phyloP scores from a whole-genome alignment of 2,888 invertebrate genomes.

The Synanthedon myopaeformis region DNA sequence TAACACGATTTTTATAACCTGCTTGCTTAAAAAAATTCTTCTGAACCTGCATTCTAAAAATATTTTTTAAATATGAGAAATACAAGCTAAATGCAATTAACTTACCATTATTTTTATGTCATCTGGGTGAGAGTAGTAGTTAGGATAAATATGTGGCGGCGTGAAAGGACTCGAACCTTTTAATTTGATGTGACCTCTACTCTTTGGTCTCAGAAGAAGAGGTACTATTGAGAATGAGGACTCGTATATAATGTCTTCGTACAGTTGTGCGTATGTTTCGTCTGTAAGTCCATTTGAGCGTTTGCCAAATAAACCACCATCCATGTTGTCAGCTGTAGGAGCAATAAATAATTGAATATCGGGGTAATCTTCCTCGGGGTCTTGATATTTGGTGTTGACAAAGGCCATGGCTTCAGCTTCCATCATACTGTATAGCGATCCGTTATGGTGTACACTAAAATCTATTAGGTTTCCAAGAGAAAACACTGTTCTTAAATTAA shows the following conservation, averaged over 20 bases:
- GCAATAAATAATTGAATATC: conserved; percentile 84
- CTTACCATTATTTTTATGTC: conserved; percentile 80
- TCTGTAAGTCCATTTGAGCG: conserved; percentile 76
- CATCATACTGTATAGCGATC: conserved; percentile 81
- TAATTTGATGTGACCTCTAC: conserved; percentile 77
- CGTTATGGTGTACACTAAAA: conserved; percentile 72
- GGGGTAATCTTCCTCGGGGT: conserved; percentile 77
- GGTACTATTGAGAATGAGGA: conserved; percentile 78
- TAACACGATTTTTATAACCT: neutral
- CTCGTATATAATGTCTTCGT: conserved; percentile 77
- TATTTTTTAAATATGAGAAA: neutral
- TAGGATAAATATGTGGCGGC: conserved; percentile 88
- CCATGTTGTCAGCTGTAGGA: conserved; percentile 80
- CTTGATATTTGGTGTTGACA: conserved; percentile 78
- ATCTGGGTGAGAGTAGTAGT: conserved; percentile 80
- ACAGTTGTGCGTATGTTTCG: conserved; percentile 75
- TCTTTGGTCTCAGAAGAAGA: conserved; percentile 78
- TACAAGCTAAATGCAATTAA: conserved; percentile 3
- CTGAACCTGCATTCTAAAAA: neutral
- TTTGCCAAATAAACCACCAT: conserved; percentile 81
- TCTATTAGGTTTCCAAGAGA: conserved; percentile 71
- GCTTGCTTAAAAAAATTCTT: neutral
- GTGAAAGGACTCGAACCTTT: conserved; percentile 76
- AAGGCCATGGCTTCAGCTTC: conserved; percentile 85
- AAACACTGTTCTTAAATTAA: conserved; percentile 76